Conservation (phyloP, 2,113 vertebrate species). For the Parus major region DNA sequence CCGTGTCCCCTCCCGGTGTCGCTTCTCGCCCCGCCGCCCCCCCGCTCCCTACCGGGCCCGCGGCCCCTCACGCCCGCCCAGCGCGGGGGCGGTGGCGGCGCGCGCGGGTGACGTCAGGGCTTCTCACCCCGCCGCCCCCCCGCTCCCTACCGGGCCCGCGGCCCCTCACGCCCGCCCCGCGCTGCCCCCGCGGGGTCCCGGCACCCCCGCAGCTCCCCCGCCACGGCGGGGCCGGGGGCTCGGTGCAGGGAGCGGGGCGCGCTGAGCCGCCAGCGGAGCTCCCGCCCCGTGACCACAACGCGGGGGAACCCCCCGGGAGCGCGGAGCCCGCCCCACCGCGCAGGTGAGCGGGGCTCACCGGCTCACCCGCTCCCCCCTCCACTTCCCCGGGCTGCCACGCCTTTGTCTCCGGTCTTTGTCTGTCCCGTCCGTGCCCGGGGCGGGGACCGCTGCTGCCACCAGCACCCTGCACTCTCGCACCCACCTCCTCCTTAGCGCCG, state of each 20-base stretch:
- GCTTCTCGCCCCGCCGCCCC: background rate
- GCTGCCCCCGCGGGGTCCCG: background rate
- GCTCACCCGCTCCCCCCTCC: background rate
- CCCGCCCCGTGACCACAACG: too few relatives aligned
- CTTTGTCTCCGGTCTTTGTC: slow-evolving; percentile 72
- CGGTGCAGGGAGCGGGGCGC: background rate
- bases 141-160: too few relatives aligned
- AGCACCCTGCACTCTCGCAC: background rate
- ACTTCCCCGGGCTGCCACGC: background rate
- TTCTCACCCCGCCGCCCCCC: too few relatives aligned
- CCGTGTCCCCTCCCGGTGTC: background rate
- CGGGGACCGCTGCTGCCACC: background rate
- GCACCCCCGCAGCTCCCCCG: background rate
- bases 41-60: background rate
- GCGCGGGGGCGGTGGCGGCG: background rate
- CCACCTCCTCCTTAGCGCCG: background rate
- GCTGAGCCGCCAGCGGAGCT: background rate
- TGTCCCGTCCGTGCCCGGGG: slow-evolving; percentile 23
- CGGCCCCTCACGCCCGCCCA: background rate
- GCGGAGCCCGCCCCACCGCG: background rate
- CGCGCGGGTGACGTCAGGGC: background rate
- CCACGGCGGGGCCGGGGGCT: background rate
- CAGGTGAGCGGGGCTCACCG: background rate
- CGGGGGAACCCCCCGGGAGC: background rate
- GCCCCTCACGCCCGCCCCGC: too few relatives aligned